These are phyloP conservation scores for Cuniculus paca DNA, from an alignment of 2,797 vertebrate genomes.

Conservation along the genomic window DNA sequence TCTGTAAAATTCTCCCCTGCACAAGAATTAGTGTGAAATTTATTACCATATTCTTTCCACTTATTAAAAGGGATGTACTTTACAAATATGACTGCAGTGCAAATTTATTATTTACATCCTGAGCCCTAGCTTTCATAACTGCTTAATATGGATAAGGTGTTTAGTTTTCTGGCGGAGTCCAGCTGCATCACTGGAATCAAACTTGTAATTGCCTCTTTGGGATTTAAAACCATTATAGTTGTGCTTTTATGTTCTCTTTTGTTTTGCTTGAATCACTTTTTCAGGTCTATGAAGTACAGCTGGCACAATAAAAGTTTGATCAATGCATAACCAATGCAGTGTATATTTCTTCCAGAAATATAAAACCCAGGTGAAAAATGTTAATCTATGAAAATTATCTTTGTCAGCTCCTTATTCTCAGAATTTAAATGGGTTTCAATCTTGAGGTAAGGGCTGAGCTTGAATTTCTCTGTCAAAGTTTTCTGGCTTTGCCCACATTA, in stretches of 20 bases:
- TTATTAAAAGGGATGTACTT: slow-evolving; percentile 88
- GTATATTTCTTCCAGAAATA: slow-evolving; percentile 90
- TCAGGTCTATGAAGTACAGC: slow-evolving; percentile 91
- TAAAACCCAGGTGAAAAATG: slow-evolving; percentile 89
- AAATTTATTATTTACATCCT: slow-evolving; percentile 88
- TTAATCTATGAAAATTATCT: slow-evolving; percentile 88
- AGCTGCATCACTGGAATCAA: slow-evolving; percentile 89
- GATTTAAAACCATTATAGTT: slow-evolving; percentile 90
- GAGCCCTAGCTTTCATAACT: slow-evolving; percentile 85
- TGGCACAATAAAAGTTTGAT: slow-evolving; percentile 92
- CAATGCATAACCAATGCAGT: slow-evolving; percentile 89
- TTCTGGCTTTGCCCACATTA: slow-evolving; percentile 71
- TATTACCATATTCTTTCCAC: slow-evolving; percentile 84
- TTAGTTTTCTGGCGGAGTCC: slow-evolving; percentile 87
- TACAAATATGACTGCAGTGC: slow-evolving; percentile 85
- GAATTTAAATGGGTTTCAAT: slow-evolving; percentile 87
- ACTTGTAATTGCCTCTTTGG: slow-evolving; percentile 90
- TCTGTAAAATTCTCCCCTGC: slow-evolving; percentile 83
- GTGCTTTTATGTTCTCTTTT: slow-evolving; percentile 91
- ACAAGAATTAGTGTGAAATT: slow-evolving; percentile 85
- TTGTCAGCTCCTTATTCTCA: slow-evolving; percentile 87
- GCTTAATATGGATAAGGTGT: slow-evolving; percentile 89
- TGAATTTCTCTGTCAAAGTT: slow-evolving; percentile 81
- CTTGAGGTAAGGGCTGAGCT: slow-evolving; percentile 81
- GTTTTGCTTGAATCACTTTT: slow-evolving; percentile 91